These are phyloP conservation scores for Ypsolopha sequella DNA, from an alignment of 2,888 invertebrate species.

Conservation along the genomic window DNA sequence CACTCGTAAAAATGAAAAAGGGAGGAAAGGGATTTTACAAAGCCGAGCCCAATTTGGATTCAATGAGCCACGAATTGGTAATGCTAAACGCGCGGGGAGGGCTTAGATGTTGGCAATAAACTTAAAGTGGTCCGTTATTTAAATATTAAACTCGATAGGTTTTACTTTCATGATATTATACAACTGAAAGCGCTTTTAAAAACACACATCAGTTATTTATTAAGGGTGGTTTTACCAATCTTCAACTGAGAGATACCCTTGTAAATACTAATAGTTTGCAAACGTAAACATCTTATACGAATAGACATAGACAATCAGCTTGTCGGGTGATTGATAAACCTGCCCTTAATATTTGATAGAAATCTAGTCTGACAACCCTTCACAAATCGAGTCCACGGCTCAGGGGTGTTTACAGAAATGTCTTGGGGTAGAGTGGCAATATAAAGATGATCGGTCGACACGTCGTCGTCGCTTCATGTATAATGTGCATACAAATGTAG, in stretches of 20 bases:
- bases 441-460: conserved; percentile 57
- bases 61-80: conserved; percentile 50
- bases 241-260: too few species aligned
- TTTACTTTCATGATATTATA: neutral
- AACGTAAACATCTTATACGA: neutral
- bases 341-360: too few species aligned
- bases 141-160: conserved; percentile 2
- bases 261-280: neutral
- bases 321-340: too few species aligned
- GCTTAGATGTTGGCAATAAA: conserved; percentile 22
- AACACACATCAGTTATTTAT: too few species aligned
- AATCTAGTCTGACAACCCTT: neutral
- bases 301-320: too few species aligned
- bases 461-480: conserved; percentile 43
- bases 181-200: neutral
- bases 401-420: conserved; percentile 32
- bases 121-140: conserved; percentile 8
- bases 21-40: conserved; percentile 38
- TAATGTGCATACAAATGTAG: conserved; percentile 63
- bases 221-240: too few species aligned
- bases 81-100: conserved; percentile 40
- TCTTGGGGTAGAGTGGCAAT: conserved; percentile 32
- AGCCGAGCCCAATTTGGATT: conserved; percentile 45
- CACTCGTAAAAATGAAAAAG: conserved; percentile 50
- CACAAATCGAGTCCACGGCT: conserved; percentile 22